Evolutionary conservation across 2,888 invertebrate genomes (phyloP).

Genomic region (Conchocele bisecta): DNA sequence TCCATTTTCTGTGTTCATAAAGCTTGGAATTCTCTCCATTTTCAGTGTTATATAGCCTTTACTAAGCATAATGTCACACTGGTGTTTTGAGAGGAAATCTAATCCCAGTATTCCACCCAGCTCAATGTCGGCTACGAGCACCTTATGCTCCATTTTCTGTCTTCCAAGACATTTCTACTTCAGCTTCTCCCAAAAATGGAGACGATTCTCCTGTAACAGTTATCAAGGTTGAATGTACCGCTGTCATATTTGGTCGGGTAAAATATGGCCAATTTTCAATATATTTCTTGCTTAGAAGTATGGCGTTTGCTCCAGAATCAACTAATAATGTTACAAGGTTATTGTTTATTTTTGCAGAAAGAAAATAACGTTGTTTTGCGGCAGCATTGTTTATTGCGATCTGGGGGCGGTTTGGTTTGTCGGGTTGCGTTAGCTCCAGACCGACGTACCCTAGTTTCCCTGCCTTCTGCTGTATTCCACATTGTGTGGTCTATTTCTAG

Average conservation of each 20-base stretch:
- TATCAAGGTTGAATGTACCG: background rate
- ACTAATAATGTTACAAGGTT: slow-evolving; percentile 16
- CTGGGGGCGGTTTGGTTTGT: too few species aligned
- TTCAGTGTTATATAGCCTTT: background rate
- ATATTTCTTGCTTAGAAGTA: slow-evolving; percentile 10
- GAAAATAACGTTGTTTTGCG: slow-evolving; percentile 23
- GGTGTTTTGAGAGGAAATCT: background rate
- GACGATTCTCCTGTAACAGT: slow-evolving; percentile 35
- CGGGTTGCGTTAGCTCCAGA: too few species aligned
- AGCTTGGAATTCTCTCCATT: background rate
- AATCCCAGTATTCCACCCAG: background rate
- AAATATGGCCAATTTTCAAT: background rate
- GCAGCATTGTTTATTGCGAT: too few species aligned
- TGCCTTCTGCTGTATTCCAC: too few species aligned
- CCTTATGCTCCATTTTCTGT: slow-evolving; percentile 8
- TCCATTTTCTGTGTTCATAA: background rate
- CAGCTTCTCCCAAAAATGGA: slow-evolving; percentile 31
- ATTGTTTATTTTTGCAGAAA: background rate
- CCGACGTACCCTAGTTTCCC: too few species aligned
- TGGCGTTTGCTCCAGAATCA: slow-evolving; percentile 31
- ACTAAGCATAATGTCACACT: background rate
- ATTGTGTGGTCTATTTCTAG: too few species aligned
- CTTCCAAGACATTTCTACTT: background rate
- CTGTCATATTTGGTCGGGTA: background rate
- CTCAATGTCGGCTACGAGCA: background rate